A percentile compares a stretch with the other conserved stretches of the same genome.
These are phyloP conservation scores for Eospalax fontanierii DNA, from an alignment of 2,797 vertebrate genomes.

Conservation along the genomic window DNA sequence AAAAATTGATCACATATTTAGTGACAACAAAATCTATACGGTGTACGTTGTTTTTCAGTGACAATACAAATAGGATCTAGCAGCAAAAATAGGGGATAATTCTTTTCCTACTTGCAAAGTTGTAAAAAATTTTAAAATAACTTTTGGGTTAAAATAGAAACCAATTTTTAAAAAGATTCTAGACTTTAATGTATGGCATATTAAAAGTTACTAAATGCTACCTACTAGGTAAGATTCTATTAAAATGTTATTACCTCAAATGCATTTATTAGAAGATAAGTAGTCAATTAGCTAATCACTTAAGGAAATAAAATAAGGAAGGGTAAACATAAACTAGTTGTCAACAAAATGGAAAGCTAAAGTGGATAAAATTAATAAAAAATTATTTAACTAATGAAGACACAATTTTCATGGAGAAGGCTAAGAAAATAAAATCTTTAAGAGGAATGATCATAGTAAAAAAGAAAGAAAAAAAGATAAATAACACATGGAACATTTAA, in stretches of 20 bases:
- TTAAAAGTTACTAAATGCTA: not conserved
- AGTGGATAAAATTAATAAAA: slow-evolving; percentile 28
- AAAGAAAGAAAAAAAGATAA: not conserved
- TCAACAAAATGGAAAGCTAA: slow-evolving; percentile 4
- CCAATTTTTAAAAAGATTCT: not conserved
- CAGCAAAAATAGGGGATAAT: slow-evolving; percentile 16
- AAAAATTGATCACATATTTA: not conserved
- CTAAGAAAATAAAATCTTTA: slow-evolving; percentile 19
- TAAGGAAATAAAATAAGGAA: slow-evolving; percentile 33
- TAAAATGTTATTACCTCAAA: not conserved
- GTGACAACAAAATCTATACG: not conserved
- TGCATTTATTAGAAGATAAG: slow-evolving; percentile 54
- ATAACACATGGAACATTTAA: not conserved
- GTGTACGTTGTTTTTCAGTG: not conserved
- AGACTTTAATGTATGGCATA: not conserved
- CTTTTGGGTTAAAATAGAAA: not conserved
- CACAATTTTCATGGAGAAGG: not conserved
- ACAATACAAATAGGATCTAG: slow-evolving; percentile 30
- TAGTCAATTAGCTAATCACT: not conserved
- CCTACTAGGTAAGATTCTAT: not conserved
- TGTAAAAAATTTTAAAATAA: slow-evolving; percentile 5
- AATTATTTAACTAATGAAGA: not conserved
- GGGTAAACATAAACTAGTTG: slow-evolving; percentile 28
- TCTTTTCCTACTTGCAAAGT: not conserved
- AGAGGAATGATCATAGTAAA: not conserved